A percentile compares a stretch with the other conserved stretches of the same genome.
Evolutionary conservation across 2,113 vertebrate species (phyloP).

Genomic region (Indri indri): DNA sequence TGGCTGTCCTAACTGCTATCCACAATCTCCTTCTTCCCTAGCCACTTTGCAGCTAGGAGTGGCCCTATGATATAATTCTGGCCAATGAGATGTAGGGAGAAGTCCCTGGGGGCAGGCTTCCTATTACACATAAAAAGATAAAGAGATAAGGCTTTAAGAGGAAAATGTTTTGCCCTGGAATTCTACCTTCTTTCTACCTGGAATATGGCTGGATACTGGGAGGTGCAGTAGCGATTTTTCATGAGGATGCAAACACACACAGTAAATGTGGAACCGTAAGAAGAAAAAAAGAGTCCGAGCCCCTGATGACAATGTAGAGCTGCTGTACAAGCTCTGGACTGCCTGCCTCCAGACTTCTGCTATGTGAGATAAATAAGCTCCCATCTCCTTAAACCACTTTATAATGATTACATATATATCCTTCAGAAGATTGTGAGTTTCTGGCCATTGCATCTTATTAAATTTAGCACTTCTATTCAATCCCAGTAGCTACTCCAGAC

Average conservation of each 20-base stretch:
- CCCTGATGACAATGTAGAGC: background rate
- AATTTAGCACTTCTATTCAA: background rate
- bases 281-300: background rate
- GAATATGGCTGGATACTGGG: background rate
- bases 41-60: background rate
- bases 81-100: background rate
- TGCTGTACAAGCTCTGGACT: background rate
- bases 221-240: background rate
- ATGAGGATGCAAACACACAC: background rate
- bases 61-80: background rate
- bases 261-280: background rate
- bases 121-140: constrained; percentile 31
- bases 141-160: background rate
- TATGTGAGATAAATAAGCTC: background rate
- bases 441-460: background rate
- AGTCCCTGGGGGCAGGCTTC: background rate
- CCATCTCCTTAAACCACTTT: background rate
- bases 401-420: background rate
- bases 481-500: background rate
- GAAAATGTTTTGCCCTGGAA: background rate
- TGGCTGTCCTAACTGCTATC: background rate
- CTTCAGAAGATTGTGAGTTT: background rate
- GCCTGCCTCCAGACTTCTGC: background rate
- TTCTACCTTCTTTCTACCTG: background rate
- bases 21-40: background rate